Base-by-base conservation (phyloP, 2,888 invertebrate species). In the Mesorhabditis spiculigera region DNA sequence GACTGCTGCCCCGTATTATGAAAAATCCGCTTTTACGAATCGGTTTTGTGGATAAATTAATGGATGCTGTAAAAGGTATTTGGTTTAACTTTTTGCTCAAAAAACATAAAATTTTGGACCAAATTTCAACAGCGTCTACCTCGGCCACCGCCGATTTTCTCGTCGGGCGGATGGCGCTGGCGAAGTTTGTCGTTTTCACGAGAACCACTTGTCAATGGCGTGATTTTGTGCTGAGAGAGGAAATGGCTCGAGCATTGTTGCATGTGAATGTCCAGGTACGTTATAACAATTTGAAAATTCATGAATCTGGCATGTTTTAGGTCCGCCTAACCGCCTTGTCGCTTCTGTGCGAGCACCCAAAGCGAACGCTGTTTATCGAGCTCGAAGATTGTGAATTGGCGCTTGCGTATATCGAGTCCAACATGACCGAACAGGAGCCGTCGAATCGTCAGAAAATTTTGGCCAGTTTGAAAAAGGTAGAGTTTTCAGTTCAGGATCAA, bases 291-390 rank as follows among this genome's bases (percentile, higher is more conserved):
- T 50, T 13, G 58, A 50, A n/a, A 50, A 13, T 50, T 50, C n/a
- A n/a, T 3, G 58, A 13, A 50, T n/a, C 16, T 8, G 28, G 28
- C 13, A n/a, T 44, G n/a, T 67, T 73, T 58, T 70, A 78, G 77
- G 78, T 78, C 13, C 71, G 77, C 8, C 66, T 77, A 8, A 69
- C 75, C 3, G 75, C 75, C 6, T 80, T 74, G 70, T 68, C 67
- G 4, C 68, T 80, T 4, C 63, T 80, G 6, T 71, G 74, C 5
- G 75, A 76, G 13, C 77, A 78, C 66, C 78, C 78, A 5, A 68
- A 74, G 45, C 69, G 67, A 43, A 75, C 77, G 4, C 44, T 67
- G 4, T 67, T 68, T 3, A 74, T 75, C 66, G 68, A 71, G 6
- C 67, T 67, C 10, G 64, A 8, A 13, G 79, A 78, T 61, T 65